Percentiles rank a stretch among this genome's conserved stretches.
Conservation (phyloP, 2,888 invertebrate species). For the Sericinus montela region DNA sequence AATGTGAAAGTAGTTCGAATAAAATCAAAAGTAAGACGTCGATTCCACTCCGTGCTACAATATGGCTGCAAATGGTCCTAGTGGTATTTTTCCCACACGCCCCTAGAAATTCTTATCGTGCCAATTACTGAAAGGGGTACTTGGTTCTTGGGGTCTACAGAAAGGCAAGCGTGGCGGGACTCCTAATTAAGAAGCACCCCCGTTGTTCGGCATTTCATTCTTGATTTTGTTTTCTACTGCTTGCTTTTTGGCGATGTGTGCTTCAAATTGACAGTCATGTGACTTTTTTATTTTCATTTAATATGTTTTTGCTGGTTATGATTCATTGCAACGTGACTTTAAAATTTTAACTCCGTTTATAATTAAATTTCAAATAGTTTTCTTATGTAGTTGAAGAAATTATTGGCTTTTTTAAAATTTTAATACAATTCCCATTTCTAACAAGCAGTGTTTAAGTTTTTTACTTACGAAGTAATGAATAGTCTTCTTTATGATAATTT, state of each 20-base stretch:
- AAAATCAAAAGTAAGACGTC: no score
- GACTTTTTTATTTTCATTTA: not conserved
- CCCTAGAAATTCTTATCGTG: slow-evolving; percentile 72
- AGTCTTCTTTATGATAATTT: no score
- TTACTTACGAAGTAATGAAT: no score
- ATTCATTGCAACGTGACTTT: no score
- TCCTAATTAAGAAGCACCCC: slow-evolving; percentile 71
- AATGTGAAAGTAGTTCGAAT: no score
- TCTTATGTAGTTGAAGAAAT: no score
- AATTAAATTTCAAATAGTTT: no score
- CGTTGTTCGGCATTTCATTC: slow-evolving; percentile 42
- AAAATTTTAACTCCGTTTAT: no score
- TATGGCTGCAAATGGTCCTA: slow-evolving; percentile 50
- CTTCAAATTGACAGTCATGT: not conserved
- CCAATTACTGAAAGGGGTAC: slow-evolving; percentile 69
- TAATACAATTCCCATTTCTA: no score
- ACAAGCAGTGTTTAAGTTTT: no score
- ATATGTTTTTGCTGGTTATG: not conserved
- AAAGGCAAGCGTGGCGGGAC: slow-evolving; percentile 70
- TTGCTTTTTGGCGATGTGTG: slow-evolving; percentile 17
- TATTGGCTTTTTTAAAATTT: no score
- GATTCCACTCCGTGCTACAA: not conserved
- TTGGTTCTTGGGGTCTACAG: slow-evolving; percentile 49
- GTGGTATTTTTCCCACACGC: slow-evolving; percentile 59
- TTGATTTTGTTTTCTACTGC: slow-evolving; percentile 28